Evolutionary conservation across 1,140 invertebrate genomes (phyloP), one percentile per base, ranked within the genome.

Genomic region (Vanessa atalanta): DNA sequence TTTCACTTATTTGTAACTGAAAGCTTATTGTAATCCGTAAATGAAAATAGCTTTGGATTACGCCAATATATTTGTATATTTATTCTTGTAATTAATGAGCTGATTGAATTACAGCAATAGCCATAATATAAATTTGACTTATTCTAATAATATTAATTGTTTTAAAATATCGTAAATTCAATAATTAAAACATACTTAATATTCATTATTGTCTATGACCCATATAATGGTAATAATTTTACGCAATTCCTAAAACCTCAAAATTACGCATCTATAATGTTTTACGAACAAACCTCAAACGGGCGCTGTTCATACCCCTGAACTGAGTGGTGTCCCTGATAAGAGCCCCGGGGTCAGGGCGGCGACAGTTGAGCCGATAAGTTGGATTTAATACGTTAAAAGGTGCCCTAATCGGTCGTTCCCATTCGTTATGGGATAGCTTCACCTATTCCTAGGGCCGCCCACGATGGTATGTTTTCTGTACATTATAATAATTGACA

Each of bases 301-400:
- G 79, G 77, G 73, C 70, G 72, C 47, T 48, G 57, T 75, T 70
- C 67, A 69, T 75, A 75, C 65, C 67, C 68, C 67, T 70, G 48
- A 53, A 53, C 70, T 65, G 87, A 90, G 85, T 92, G 89, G 81
- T 81, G 81, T 80, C 79, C 69, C 71, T 73, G 89, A 92, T 92
- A 92, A 92, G 84, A 78, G 76, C 12, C 86, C 26, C 80, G 43
- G 85, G 88, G 88, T 88, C 84, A 88, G 81, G 72, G 75, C 81
- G 88, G 53, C 85, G 84, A 87, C 89, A 89, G 85, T 81, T 82
- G 77, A 68, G 57, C 70, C 79, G 89, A 91, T 92, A 92, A 91
- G 80, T 86, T 82, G 86, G 83, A 88, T 90, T 92, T 92, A 92
- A 90, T 92, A 90, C 88, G 86, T 90, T 92, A 88, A 92, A 92